Percentiles rank a stretch among this genome's conserved stretches.
Conservation (phyloP, 2,113 vertebrate genomes). For the Ceratotherium simum region DNA sequence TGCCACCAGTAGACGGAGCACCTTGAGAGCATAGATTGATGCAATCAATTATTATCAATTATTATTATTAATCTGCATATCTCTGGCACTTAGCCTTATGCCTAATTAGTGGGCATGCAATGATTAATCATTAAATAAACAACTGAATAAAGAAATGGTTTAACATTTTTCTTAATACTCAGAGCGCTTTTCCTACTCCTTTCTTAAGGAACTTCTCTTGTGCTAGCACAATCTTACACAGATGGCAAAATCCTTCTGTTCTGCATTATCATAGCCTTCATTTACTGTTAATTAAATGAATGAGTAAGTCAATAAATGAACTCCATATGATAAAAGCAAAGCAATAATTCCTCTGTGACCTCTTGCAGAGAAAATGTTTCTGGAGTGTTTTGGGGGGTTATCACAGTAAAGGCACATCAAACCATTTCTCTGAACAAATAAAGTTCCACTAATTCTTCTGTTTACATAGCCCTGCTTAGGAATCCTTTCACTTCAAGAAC, state of each 20-base stretch:
- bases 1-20: not conserved
- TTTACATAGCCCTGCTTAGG: conserved; percentile 21
- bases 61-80: not conserved
- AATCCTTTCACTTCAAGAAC: conserved; percentile 36
- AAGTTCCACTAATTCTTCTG: conserved; percentile 23
- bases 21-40: not conserved
- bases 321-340: not conserved
- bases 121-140: not conserved
- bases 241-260: not conserved
- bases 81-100: not conserved
- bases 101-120: not conserved
- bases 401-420: not conserved
- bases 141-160: not conserved
- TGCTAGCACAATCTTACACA: not conserved
- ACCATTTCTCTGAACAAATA: conserved; percentile 20
- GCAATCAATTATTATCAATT: not conserved
- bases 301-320: not conserved
- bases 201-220: not conserved
- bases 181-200: not conserved
- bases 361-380: conserved; percentile 2
- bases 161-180: not conserved
- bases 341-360: not conserved
- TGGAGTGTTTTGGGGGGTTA: not conserved
- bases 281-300: not conserved
- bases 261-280: not conserved